phyloP scores from a whole-genome alignment of 2,797 vertebrate genomes.

The Lepus townsendii region DNA sequence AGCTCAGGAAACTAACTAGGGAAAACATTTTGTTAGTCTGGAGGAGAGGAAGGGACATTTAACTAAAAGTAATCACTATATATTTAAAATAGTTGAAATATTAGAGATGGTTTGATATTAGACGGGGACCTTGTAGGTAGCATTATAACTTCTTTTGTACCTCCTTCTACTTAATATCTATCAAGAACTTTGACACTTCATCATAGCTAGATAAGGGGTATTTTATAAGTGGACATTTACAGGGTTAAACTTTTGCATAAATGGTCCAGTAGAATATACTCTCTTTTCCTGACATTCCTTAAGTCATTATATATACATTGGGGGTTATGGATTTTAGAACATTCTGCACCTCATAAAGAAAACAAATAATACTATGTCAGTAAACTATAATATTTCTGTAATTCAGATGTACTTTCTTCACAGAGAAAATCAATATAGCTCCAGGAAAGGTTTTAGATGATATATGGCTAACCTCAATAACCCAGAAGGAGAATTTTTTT shows the following conservation, averaged over 20 bases:
- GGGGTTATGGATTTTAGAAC: neutral
- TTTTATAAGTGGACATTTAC: neutral
- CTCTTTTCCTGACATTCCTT: neutral
- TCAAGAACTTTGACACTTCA: neutral
- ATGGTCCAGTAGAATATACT: neutral
- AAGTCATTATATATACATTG: neutral
- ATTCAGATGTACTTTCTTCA: constrained; percentile 64
- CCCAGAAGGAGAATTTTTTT: constrained; percentile 49
- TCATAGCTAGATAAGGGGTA: neutral
- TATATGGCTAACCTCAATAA: constrained; percentile 27
- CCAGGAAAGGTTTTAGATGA: constrained; percentile 58
- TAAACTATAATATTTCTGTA: constrained; percentile 48
- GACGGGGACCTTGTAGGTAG: neutral
- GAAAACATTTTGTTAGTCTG: neutral
- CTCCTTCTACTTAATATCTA: neutral
- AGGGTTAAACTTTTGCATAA: neutral
- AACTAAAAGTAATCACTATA: neutral
- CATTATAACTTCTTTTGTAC: neutral
- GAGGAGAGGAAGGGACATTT: neutral
- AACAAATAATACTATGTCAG: constrained; percentile 44
- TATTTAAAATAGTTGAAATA: constrained; percentile 54
- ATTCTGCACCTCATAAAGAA: neutral
- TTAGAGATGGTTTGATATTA: neutral
- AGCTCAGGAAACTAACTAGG: neutral
- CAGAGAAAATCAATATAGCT: constrained; percentile 69